Base-by-base conservation (phyloP, 2,113 vertebrate species). In the Phycodurus eques region DNA sequence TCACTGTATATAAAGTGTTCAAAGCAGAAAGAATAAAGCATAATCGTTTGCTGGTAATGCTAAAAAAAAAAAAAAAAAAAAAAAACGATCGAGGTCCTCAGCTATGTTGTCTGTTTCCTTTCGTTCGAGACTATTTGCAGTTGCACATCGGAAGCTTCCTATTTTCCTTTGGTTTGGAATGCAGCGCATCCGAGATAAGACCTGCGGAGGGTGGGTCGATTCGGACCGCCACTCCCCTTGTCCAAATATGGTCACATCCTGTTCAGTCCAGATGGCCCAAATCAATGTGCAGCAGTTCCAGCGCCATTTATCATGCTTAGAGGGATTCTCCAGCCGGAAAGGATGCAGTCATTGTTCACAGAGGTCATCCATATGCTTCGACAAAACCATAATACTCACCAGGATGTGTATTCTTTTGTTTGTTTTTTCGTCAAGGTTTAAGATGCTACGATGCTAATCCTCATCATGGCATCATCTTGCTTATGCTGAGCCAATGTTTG, bases 291-390 rank as follows among this genome's bases (percentile, higher is more conserved):
- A 60, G 57, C 57, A 33, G 27, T 70, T 53, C 72, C 71, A 31
- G 27, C 66, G 47, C 51, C 73, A 82, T 88, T 79, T 68, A 86
- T 90, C 87, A 88, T 81, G 76, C 67, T 82, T 74, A 68, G 57
- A 33, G 66, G 27, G 69, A 31, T 66, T 13, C 68, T 77, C n/a
- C 57, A 77, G 69, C 64, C 60, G 75, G 27, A 43, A 61, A 68
- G 78, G 74, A 70, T 75, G 47, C 51, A 67, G 76, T 71, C 72
- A 73, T 78, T 77, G 70, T 76, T 78, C 39, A 76, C 77, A 56
- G 57, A 66, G 80, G 67, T 74, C 65, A 68, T 76, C 78, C 51
- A 49, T 46, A 79, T 78, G 72, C 72, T 71, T 72, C 35, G 0
- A 5, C 67, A 69, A 69, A 75, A 43, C 61, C 68, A 61, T 70